These are phyloP conservation scores for Stenoptilia bipunctidactyla DNA, from an alignment of 2,888 invertebrate genomes.

Conservation along the genomic window DNA sequence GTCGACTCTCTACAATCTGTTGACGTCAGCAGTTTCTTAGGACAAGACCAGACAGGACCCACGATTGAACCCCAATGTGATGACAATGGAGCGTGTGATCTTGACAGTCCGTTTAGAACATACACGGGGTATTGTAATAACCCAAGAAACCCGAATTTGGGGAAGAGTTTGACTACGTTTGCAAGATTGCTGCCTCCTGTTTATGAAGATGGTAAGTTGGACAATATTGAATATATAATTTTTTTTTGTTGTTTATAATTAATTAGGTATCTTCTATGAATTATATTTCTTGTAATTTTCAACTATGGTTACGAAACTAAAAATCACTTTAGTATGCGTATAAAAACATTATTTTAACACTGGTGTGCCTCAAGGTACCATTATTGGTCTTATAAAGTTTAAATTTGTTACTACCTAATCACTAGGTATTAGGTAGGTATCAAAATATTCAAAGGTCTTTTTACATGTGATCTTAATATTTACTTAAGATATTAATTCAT, in stretches of 20 bases:
- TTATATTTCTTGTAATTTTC: neutral
- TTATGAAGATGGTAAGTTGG: conserved; percentile 85
- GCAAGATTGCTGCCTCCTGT: conserved; percentile 86
- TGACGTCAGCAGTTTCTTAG: conserved; percentile 80
- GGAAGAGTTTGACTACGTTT: conserved; percentile 88
- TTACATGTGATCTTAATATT: too few species aligned
- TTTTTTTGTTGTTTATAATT: too few species aligned
- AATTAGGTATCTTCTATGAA: neutral
- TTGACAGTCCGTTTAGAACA: conserved; percentile 77
- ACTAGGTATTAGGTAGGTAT: too few species aligned
- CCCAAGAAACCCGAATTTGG: conserved; percentile 83
- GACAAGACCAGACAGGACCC: conserved; percentile 69
- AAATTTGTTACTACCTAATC: too few species aligned
- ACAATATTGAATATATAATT: neutral
- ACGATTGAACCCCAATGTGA: conserved; percentile 80
- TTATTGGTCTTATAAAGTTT: too few species aligned
- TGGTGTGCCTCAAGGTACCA: too few species aligned
- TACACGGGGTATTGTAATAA: conserved; percentile 92
- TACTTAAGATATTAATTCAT: too few species aligned
- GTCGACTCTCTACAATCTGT: conserved; percentile 84
- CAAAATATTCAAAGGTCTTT: too few species aligned
- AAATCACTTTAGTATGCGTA: neutral
- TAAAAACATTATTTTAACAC: too few species aligned
- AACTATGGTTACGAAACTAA: neutral
- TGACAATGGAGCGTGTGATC: conserved; percentile 79